Conservation (phyloP, 2,113 vertebrate species). For the Girardinichthys multiradiatus region DNA sequence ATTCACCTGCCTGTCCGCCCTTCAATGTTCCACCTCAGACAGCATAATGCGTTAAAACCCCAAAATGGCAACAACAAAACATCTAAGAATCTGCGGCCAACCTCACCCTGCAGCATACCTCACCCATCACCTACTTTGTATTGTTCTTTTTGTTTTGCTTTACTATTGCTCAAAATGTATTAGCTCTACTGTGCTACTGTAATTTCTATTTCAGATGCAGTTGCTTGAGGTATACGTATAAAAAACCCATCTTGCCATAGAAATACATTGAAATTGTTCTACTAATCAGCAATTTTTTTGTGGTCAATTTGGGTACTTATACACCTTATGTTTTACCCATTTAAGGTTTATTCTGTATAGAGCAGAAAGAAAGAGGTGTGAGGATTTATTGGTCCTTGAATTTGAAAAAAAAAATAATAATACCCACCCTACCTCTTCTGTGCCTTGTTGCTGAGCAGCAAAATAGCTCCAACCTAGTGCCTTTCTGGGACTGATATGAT, state of each 20-base stretch:
- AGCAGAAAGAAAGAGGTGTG: not conserved
- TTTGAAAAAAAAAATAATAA: slow-evolving; percentile 13
- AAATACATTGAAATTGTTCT: not conserved
- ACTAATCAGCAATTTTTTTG: not conserved
- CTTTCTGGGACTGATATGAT: not conserved
- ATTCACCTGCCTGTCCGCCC: too few species aligned
- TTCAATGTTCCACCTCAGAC: too few species aligned
- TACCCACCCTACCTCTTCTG: slow-evolving; percentile 8
- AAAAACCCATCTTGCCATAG: not conserved
- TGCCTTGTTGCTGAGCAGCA: slow-evolving; percentile 20
- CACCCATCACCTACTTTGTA: too few species aligned
- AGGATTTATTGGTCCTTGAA: slow-evolving; percentile 31
- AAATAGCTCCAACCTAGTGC: slow-evolving; percentile 25
- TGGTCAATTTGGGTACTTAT: not conserved
- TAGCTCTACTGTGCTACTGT: not conserved
- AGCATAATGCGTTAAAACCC: too few species aligned
- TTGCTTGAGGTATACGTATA: not conserved
- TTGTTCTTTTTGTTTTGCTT: not conserved
- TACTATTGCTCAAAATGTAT: not conserved
- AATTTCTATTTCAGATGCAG: not conserved
- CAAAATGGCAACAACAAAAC: too few species aligned
- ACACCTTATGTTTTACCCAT: too few species aligned
- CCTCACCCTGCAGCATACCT: too few species aligned
- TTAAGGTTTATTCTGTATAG: not conserved
- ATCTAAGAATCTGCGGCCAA: too few species aligned